These are phyloP conservation scores for Drosophila fungiperda DNA, from an alignment of 2,888 invertebrate species.

Conservation along the genomic window DNA sequence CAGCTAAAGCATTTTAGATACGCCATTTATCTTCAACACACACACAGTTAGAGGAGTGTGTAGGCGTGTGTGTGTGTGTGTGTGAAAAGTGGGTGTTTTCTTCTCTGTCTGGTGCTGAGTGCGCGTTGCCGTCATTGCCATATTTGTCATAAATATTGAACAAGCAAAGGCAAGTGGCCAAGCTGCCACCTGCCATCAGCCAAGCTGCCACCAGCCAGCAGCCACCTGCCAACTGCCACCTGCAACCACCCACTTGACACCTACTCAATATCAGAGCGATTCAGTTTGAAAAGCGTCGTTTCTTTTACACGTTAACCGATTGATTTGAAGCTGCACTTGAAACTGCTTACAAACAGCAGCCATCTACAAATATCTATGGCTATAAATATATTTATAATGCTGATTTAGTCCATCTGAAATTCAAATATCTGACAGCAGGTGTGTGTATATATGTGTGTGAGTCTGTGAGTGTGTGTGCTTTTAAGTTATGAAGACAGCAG, in stretches of 20 bases:
- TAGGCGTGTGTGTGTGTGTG: not conserved
- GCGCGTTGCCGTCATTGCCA: slow-evolving; percentile 42
- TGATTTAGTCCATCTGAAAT: slow-evolving; percentile 53
- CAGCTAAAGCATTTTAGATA: slow-evolving; percentile 61
- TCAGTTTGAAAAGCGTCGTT: slow-evolving; percentile 5
- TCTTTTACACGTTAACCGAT: slow-evolving; percentile 47
- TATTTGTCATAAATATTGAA: slow-evolving; percentile 77
- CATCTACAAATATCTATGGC: slow-evolving; percentile 12
- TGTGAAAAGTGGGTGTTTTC: not conserved
- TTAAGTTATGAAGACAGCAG: slow-evolving; percentile 68
- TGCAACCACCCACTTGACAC: slow-evolving; percentile 3
- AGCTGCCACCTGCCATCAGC: not conserved
- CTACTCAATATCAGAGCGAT: slow-evolving; percentile 34
- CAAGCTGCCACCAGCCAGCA: not conserved
- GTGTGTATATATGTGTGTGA: slow-evolving; percentile 59
- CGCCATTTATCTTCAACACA: slow-evolving; percentile 72
- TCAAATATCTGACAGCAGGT: slow-evolving; percentile 55
- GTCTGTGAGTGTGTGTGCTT: slow-evolving; percentile 63
- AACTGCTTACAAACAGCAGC: slow-evolving; percentile 44
- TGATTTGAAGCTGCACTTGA: slow-evolving; percentile 74
- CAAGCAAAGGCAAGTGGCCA: slow-evolving; percentile 40
- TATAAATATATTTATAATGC: not conserved
- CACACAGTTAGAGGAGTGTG: not conserved
- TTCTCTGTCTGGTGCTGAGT: slow-evolving; percentile 1
- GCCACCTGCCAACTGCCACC: not conserved